A percentile compares a stretch with the other conserved stretches of the same genome.
Evolutionary conservation across 2,797 vertebrate genomes (phyloP).

Genomic region (Eptatretus atami): DNA sequence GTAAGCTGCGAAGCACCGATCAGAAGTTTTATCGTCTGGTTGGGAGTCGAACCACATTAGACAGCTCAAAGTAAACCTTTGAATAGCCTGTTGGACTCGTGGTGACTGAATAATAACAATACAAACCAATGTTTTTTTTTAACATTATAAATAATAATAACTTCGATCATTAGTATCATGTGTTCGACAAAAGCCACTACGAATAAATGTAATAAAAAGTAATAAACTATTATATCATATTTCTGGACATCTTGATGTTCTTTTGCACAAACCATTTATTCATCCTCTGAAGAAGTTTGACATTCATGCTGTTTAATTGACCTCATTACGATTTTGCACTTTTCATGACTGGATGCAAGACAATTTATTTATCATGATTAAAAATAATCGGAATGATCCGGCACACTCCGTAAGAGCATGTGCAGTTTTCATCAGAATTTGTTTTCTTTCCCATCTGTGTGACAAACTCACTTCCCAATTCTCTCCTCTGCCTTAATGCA

Average conservation of each 20-base stretch:
- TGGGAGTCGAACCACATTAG: no score
- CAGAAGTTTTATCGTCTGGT: no score
- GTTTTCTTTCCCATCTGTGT: no score
- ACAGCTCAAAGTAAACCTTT: no score
- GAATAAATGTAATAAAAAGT: conserved; percentile 4
- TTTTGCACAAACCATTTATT: neutral
- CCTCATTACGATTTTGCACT: conserved; percentile 4
- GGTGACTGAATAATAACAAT: no score
- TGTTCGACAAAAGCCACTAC: conserved; percentile 1
- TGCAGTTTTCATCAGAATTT: no score
- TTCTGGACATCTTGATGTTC: neutral
- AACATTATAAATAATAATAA: conserved; percentile 7
- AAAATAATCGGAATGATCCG: neutral
- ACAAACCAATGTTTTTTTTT: conserved; percentile 8
- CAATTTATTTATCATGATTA: neutral
- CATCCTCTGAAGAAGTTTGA: neutral
- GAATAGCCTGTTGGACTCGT: no score
- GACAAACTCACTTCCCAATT: no score
- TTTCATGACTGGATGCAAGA: conserved; percentile 6
- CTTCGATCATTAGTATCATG: neutral
- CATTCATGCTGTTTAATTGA: conserved; percentile 5
- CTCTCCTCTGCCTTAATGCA: no score
- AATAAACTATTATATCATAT: conserved; percentile 5
- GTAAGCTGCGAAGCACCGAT: no score
- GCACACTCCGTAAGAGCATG: neutral